Evolutionary conservation across 2,888 invertebrate species (phyloP).

Genomic region (Athalia circularis): DNA sequence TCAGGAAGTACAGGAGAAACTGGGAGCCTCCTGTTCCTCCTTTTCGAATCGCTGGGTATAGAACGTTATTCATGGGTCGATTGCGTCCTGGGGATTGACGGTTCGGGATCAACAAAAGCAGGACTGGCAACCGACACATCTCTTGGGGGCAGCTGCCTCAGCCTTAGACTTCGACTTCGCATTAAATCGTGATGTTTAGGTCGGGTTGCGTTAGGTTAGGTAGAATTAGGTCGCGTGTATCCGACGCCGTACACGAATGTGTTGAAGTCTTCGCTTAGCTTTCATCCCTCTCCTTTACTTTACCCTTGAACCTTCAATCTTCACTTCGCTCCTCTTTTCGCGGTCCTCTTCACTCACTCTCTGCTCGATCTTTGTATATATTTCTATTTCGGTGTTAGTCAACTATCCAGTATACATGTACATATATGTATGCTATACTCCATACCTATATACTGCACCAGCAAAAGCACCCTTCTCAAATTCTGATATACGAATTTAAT

Average conservation of each 20-base stretch:
- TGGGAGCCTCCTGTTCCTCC: background rate
- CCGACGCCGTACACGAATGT: no score
- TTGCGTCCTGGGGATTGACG: conserved; percentile 48
- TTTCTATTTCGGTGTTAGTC: conserved; percentile 1
- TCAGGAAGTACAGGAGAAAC: no score
- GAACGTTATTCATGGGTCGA: conserved; percentile 56
- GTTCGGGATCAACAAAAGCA: conserved; percentile 18
- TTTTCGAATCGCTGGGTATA: conserved; percentile 17
- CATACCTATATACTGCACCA: no score
- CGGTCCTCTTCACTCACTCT: background rate
- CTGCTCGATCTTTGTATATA: background rate
- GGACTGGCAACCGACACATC: conserved; percentile 11
- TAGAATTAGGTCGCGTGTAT: no score
- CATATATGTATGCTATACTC: background rate
- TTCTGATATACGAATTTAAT: background rate
- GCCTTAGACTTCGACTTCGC: conserved; percentile 7
- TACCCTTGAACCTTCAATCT: background rate
- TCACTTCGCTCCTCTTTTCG: conserved; percentile 8
- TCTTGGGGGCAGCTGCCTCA: background rate
- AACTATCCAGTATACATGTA: background rate
- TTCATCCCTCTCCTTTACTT: background rate
- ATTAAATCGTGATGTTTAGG: no score
- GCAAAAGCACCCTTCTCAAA: background rate
- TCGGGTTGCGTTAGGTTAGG: no score
- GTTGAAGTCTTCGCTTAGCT: no score